Evolutionary conservation across 2,113 vertebrate species (phyloP).

Genomic region (Urocolius indicus): DNA sequence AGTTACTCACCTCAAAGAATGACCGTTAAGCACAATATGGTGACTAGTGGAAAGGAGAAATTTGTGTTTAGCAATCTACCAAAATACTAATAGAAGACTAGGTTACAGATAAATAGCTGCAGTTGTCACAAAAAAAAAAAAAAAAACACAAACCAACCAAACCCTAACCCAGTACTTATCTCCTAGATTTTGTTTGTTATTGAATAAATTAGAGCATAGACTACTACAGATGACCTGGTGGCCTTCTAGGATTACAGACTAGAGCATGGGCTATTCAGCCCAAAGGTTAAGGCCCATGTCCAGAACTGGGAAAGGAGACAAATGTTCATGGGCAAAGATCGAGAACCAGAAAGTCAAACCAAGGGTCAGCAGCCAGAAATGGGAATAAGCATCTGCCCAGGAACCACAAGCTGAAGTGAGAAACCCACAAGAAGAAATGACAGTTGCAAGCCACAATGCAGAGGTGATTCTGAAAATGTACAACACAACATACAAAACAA

Average conservation of each 20-base stretch:
- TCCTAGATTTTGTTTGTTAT: background rate
- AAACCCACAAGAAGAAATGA: background rate
- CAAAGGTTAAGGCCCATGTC: slow-evolving; percentile 53
- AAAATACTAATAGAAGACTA: background rate
- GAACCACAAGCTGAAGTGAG: background rate
- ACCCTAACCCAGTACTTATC: background rate
- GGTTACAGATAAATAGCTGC: background rate
- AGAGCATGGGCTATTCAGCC: slow-evolving; percentile 15
- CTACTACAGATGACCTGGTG: slow-evolving; percentile 36
- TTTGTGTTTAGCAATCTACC: background rate
- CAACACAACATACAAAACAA: rapidly evolving
- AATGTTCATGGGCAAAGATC: slow-evolving; percentile 15
- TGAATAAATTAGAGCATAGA: background rate
- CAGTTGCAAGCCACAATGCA: background rate
- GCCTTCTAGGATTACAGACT: slow-evolving; percentile 42
- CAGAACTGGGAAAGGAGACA: slow-evolving; percentile 15
- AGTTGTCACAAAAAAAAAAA: background rate
- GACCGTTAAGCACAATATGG: background rate
- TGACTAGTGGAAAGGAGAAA: background rate
- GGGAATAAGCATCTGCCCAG: slow-evolving; percentile 2
- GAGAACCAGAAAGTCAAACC: slow-evolving; percentile 53
- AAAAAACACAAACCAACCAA: background rate
- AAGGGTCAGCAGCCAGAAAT: slow-evolving; percentile 34
- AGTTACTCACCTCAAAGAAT: background rate
- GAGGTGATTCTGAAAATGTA: background rate